Conservation (phyloP, 2,113 vertebrate species). For the Daboia siamensis region DNA sequence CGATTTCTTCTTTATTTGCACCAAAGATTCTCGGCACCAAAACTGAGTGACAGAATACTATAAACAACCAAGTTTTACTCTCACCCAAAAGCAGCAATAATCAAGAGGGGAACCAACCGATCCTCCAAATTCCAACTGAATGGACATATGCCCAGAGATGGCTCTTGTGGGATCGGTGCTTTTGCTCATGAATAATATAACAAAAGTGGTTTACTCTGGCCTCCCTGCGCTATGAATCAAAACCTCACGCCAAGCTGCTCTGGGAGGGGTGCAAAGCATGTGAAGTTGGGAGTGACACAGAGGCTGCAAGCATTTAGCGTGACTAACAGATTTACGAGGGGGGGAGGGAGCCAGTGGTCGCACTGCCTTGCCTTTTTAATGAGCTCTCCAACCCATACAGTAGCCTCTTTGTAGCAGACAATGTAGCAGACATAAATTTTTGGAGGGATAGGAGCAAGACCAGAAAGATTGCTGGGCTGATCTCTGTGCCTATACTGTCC, state of each 20-base stretch:
- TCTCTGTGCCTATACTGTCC: slow-evolving; percentile 17
- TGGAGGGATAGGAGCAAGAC: background rate
- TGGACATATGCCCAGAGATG: background rate
- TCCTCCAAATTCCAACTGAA: background rate
- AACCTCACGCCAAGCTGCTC: background rate
- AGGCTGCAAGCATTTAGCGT: slow-evolving; percentile 6
- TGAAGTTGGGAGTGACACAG: background rate
- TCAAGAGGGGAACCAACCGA: background rate
- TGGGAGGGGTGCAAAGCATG: background rate
- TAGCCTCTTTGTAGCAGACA: slow-evolving; percentile 28
- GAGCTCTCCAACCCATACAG: slow-evolving; percentile 25
- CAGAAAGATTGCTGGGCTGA: background rate
- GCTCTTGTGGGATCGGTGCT: background rate
- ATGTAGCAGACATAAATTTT: slow-evolving; percentile 17
- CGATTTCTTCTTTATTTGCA: background rate
- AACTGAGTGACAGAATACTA: background rate
- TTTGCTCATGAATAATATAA: slow-evolving; percentile 27
- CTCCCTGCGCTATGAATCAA: slow-evolving; percentile 27
- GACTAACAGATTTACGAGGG: slow-evolving; percentile 36
- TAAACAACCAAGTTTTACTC: background rate
- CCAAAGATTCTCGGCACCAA: background rate
- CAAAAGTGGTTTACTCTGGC: slow-evolving; percentile 23
- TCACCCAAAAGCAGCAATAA: background rate
- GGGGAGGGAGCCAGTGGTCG: slow-evolving; percentile 17
- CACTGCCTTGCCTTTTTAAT: slow-evolving; percentile 21